Conservation (phyloP, 2,888 invertebrate species). For the Pristionchus fissidentatus region DNA sequence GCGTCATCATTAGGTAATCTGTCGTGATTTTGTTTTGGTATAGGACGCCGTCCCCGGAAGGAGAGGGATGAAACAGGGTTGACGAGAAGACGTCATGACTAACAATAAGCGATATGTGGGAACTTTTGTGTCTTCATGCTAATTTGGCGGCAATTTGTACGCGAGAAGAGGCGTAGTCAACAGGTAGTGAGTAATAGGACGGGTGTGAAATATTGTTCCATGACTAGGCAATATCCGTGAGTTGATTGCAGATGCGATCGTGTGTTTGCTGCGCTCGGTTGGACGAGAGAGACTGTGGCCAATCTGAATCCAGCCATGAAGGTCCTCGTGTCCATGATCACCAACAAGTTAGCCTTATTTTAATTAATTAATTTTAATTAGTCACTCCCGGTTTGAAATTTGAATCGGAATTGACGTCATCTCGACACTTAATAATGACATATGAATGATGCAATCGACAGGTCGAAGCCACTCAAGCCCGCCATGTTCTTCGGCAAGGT, state of each 20-base stretch:
- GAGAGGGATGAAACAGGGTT: too few species aligned
- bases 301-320: slow-evolving; percentile 15
- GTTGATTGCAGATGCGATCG: slow-evolving; percentile 34
- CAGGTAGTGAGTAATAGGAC: neutral
- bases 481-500: slow-evolving; percentile 33
- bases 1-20: too few species aligned
- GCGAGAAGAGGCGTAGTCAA: neutral
- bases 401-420: too few species aligned
- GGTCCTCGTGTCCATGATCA: slow-evolving; percentile 13
- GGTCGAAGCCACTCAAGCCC: neutral
- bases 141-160: too few species aligned
- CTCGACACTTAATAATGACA: too few species aligned
- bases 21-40: too few species aligned
- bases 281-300: slow-evolving; percentile 8
- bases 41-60: too few species aligned
- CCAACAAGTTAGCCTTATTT: neutral
- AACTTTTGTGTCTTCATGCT: too few species aligned
- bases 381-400: too few species aligned
- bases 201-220: neutral
- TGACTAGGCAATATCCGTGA: neutral
- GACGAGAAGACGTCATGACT: too few species aligned
- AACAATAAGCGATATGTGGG: too few species aligned
- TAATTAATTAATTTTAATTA: neutral
- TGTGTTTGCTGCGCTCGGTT: slow-evolving; percentile 10
- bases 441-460: neutral